Evolutionary conservation across 2,888 invertebrate species (phyloP), one percentile per base, ranked within the genome.

Genomic region (Metellina segmentata): DNA sequence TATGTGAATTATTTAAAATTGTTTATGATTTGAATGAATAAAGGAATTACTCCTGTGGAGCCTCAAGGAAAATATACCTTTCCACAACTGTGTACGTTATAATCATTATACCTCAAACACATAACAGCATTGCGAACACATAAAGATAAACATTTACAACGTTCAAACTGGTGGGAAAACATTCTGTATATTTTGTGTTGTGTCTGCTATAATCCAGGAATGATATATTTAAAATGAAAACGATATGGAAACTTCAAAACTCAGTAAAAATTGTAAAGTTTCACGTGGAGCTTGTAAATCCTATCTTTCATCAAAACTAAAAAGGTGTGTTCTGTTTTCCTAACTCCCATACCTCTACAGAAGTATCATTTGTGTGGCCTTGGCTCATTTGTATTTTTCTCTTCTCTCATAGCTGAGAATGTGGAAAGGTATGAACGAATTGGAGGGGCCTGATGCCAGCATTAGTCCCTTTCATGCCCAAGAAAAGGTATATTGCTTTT

Each of bases 381-480:
- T 85, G 34, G 85, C 85, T 85, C 81, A 90, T 90, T 20, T 75
- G 48, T 85, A 81, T 90, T 90, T 90, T 85, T 90, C 85, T 90
- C 69, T 90, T 61, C 79, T 72, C 72, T 75, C 90, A 69, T 90
- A 90, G 90, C 81, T 85, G 90, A 85, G 49, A 75, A 79, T 61
- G 78, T 79, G 85, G 90, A 85, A 85, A 85, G 81, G 74, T 48
- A 85, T 88, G 87, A 34, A 72, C 16, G 72, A 48, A 72, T 69
- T 85, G 85, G 90, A 90, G 90, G 90, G 83, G 81, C 85, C 90
- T 85, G 90, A 74, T 81, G 85, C 13, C 90, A 70, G 19, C 85
- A 85, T 90, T 75, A 90, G 90, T 85, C 90, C 90, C 90, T 90
- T 90, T 85, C 85, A 81, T 85, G 34, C 6, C n/a, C 71, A n/a